phyloP scores from a whole-genome alignment of 2,797 vertebrate genomes.

The Parauchenoglanis ngamensis region DNA sequence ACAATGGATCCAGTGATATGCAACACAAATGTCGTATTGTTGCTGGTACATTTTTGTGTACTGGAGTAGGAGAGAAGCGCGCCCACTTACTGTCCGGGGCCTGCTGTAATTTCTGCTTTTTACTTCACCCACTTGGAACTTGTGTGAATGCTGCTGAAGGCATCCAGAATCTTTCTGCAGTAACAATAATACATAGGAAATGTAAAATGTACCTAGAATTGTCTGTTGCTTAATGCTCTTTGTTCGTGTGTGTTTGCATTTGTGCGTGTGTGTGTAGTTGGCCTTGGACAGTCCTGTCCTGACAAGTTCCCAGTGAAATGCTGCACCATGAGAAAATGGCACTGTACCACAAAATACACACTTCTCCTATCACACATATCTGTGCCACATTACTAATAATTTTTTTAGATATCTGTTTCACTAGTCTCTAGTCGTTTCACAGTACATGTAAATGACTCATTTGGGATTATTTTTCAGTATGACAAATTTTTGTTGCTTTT shows the following conservation, averaged over 20 bases:
- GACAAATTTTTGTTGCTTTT: neutral
- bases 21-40: conserved; percentile 61
- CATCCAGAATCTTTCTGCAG: neutral
- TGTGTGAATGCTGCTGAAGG: neutral
- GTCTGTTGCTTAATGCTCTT: neutral
- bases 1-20: conserved; percentile 56
- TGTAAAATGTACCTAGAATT: neutral
- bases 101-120: conserved; percentile 31
- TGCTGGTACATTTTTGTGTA: conserved; percentile 49
- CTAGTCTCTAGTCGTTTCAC: neutral
- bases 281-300: conserved; percentile 31
- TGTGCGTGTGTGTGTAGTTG: conserved; percentile 11
- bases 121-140: conserved; percentile 3
- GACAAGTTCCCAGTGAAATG: conserved; percentile 45
- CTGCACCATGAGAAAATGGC: conserved; percentile 38
- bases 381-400: neutral
- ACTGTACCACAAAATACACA: conserved; percentile 17
- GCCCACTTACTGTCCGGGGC: conserved; percentile 42
- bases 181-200: neutral
- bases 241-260: neutral
- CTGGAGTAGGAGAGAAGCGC: conserved; percentile 46
- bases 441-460: neutral
- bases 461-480: neutral
- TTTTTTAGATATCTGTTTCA: neutral
- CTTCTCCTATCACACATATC: conserved; percentile 7